Conservation (phyloP, 1,140 invertebrate species). For the Asobara japonica region DNA sequence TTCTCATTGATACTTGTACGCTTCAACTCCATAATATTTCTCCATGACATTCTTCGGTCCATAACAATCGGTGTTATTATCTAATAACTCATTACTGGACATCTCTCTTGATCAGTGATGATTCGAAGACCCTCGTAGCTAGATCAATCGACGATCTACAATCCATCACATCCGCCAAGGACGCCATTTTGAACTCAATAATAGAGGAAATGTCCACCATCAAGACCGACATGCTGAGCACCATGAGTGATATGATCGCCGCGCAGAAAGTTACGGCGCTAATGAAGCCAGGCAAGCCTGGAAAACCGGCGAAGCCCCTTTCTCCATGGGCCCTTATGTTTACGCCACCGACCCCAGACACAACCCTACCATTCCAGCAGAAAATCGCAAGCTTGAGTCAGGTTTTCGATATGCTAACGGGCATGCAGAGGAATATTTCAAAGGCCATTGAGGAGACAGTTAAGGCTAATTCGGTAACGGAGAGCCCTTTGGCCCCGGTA, state of each 20-base stretch:
- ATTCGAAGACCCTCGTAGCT: conserved; percentile 34
- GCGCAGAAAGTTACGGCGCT: conserved; percentile 47
- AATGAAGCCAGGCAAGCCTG: conserved; percentile 46
- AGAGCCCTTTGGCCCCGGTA: not conserved
- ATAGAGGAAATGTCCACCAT: conserved; percentile 52
- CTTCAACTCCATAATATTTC: conserved; percentile 39
- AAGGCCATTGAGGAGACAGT: conserved; percentile 45
- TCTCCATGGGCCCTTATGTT: conserved; percentile 42
- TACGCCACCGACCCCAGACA: conserved; percentile 41
- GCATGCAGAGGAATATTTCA: conserved; percentile 57
- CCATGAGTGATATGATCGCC: conserved; percentile 52
- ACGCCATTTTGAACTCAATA: conserved; percentile 55
- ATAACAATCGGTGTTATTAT: too few species aligned
- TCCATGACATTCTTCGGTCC: too few species aligned
- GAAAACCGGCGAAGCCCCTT: conserved; percentile 41
- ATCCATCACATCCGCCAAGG: conserved; percentile 54
- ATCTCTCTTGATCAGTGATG: conserved; percentile 32
- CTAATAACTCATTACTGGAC: too few species aligned
- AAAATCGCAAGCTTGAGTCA: conserved; percentile 56
- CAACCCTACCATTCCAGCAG: conserved; percentile 54
- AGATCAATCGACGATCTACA: conserved; percentile 52
- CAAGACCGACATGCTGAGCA: conserved; percentile 56
- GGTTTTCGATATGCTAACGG: conserved; percentile 61
- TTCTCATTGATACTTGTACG: too few species aligned
- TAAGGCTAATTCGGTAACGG: conserved; percentile 25